Conservation (phyloP, 2,113 vertebrate genomes). For the Lagopus leucura region DNA sequence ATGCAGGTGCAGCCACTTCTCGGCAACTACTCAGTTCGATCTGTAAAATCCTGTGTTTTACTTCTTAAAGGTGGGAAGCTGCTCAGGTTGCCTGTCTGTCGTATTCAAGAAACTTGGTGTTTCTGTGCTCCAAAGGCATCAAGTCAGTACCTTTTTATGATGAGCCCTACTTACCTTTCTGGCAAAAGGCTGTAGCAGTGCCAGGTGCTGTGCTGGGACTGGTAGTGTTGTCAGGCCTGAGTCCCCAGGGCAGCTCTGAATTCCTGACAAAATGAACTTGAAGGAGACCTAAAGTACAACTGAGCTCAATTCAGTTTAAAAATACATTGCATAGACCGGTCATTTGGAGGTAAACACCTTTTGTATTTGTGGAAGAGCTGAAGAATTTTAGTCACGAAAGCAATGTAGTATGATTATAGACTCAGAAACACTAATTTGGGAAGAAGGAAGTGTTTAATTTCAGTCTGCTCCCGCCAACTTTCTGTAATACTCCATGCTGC, state of each 20-base stretch:
- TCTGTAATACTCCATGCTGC: not conserved
- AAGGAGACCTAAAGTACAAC: not conserved
- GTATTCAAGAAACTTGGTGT: not conserved
- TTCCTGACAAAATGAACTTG: not conserved
- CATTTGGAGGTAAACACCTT: not conserved
- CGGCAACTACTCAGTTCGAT: not conserved
- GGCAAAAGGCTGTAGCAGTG: not conserved
- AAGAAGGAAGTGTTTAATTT: constrained; percentile 41
- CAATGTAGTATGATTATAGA: constrained; percentile 32
- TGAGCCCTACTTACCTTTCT: not conserved
- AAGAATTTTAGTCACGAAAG: constrained; percentile 40
- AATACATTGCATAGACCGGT: not conserved
- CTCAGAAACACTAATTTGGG: not conserved
- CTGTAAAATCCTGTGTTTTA: not conserved
- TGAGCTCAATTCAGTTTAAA: not conserved
- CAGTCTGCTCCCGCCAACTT: not conserved
- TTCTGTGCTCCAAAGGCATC: not conserved
- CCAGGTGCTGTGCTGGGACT: not conserved
- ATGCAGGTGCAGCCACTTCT: not conserved
- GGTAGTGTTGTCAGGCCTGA: not conserved
- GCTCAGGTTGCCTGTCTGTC: not conserved
- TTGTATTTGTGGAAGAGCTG: constrained; percentile 9
- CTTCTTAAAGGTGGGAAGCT: not conserved
- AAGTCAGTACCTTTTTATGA: not conserved
- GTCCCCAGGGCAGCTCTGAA: not conserved